These are phyloP conservation scores for Pristionchus mayeri DNA, from an alignment of 2,888 invertebrate genomes.

Conservation along the genomic window DNA sequence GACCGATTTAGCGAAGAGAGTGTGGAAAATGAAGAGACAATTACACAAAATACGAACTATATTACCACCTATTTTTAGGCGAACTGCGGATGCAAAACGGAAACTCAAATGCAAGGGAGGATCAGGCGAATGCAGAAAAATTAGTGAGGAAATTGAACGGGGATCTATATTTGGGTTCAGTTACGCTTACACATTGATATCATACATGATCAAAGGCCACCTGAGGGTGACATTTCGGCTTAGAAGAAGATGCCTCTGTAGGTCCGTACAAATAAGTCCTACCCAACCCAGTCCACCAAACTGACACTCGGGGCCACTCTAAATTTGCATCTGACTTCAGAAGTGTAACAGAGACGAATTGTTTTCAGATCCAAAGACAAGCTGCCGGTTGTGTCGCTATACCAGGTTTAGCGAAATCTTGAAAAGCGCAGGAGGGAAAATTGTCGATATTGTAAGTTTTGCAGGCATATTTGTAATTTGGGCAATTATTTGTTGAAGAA, in stretches of 20 bases:
- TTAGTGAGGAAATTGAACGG: background rate
- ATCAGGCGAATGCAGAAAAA: background rate
- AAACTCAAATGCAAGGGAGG: slow-evolving; percentile 7
- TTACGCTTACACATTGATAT: too few species aligned
- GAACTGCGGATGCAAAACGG: background rate
- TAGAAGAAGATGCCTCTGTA: too few species aligned
- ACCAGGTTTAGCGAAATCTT: background rate
- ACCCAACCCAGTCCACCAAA: too few species aligned
- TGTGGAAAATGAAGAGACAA: too few species aligned
- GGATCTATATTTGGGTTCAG: too few species aligned
- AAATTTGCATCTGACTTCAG: too few species aligned
- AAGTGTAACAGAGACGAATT: background rate
- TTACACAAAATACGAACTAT: background rate
- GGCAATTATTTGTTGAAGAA: background rate
- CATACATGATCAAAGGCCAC: background rate
- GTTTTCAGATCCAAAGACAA: background rate
- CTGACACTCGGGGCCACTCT: too few species aligned
- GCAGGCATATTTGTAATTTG: background rate
- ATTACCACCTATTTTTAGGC: background rate
- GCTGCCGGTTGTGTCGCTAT: background rate
- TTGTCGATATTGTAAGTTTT: background rate
- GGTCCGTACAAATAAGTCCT: too few species aligned
- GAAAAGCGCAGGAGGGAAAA: background rate
- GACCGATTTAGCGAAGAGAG: too few species aligned
- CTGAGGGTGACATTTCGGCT: too few species aligned